Base-by-base conservation (phyloP, 2,797 vertebrate genomes). In the Peromyscus attwateri region DNA sequence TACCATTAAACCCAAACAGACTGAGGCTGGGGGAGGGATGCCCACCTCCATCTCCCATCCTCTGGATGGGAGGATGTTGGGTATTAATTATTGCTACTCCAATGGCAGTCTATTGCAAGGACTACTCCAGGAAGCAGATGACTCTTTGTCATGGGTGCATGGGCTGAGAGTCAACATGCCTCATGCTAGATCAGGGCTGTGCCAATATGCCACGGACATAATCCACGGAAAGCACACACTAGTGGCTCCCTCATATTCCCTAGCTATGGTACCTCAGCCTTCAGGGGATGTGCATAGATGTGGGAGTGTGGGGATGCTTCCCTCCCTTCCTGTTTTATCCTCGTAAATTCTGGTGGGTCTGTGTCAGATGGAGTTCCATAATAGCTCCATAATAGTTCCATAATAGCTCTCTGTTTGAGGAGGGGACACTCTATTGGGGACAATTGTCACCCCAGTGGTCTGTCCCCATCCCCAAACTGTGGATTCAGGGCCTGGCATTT, bases 291-390 rank as follows among this genome's bases (percentile, higher is more conserved):
- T 4, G 19, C 12, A 1, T 3, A 70, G 62, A 25, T 5, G 6
- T 7, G 31, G 10, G 27, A 14, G n/a, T 17, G 0, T 16, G 57
- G 25, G 57, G 29, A 19, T 0, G 11, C 64, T 49, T n/a, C 5
- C 49, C 19, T n/a, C 40, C 19, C 0, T 3, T 37, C 21, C 64
- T 7, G 6, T 75, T 31, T 66, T 37, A 11, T 2, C 34, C 46
- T 34, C 1, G 6, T 52, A n/a, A 75, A 27, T 17, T 49, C 90
- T 29, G n/a, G 9, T 46, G 6, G 13, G 4, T 52, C n/a, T 34
- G 52, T 4, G 2, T 29, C 62, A 89, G 9, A 25, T 14, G 2
- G 37, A 46, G 19, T 2, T 83, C 31, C 8, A 29, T 7, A 19
- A 34, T 27, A 68, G 9, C 27, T n/a, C 60, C n/a, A n/a, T n/a